Evolutionary conservation across 2,797 vertebrate species (phyloP).

Genomic region (Heterohyrax brucei): DNA sequence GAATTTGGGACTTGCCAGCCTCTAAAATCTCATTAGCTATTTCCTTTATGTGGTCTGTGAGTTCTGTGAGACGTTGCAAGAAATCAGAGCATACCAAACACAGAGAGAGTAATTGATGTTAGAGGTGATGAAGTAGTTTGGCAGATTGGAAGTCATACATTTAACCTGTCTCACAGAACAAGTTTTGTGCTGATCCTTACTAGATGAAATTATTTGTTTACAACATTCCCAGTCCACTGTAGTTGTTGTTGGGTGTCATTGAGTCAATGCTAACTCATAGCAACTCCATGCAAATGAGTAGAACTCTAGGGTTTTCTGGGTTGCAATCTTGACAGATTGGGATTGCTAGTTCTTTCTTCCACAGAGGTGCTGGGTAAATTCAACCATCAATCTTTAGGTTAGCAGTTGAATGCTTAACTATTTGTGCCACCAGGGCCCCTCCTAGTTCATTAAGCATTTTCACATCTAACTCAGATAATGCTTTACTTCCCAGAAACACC

Average conservation of each 20-base stretch:
- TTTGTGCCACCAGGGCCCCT: background rate
- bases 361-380: background rate
- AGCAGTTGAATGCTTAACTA: background rate
- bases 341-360: background rate
- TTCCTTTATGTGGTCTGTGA: too few species aligned
- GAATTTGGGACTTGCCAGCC: too few species aligned
- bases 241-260: background rate
- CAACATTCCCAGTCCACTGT: background rate
- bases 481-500: slow-evolving; percentile 3
- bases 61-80: too few species aligned
- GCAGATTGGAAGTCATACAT: too few species aligned
- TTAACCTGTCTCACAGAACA: too few species aligned
- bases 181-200: too few species aligned
- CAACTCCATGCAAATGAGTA: background rate
- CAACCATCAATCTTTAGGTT: background rate
- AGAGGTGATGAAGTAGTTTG: too few species aligned
- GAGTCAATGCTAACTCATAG: background rate
- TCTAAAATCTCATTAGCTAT: too few species aligned
- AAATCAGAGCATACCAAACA: too few species aligned
- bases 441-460: slow-evolving; percentile 1
- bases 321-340: background rate
- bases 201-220: too few species aligned
- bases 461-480: slow-evolving; percentile 31
- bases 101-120: too few species aligned
- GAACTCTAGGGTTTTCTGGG: background rate